These are phyloP conservation scores for Chaetodon auriga DNA, from an alignment of 2,113 vertebrate genomes.

Conservation along the genomic window DNA sequence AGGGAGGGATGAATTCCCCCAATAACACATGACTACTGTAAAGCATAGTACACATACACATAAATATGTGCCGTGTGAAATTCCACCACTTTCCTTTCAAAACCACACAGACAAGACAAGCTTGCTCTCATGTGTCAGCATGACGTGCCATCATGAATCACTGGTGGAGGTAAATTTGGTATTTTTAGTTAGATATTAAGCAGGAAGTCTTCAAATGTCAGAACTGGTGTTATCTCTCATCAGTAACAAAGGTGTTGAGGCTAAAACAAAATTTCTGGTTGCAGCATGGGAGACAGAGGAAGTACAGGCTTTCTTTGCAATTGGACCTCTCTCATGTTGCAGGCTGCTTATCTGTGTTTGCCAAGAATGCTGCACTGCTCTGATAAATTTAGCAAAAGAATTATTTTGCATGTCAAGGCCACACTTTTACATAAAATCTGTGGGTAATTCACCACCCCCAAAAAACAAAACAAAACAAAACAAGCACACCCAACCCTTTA, in stretches of 20 bases:
- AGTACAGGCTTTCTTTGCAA: background rate
- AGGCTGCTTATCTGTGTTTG: background rate
- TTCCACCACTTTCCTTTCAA: constrained; percentile 36
- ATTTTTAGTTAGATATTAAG: background rate
- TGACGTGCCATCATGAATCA: background rate
- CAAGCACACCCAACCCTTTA: background rate
- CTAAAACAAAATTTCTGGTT: background rate
- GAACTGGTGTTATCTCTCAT: background rate
- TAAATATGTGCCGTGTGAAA: background rate
- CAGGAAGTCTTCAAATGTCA: background rate
- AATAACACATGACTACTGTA: constrained; percentile 4
- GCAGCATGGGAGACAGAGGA: background rate
- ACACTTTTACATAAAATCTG: background rate
- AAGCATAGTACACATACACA: background rate
- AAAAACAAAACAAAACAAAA: no score
- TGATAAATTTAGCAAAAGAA: background rate
- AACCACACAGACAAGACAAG: constrained; percentile 12
- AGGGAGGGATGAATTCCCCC: background rate
- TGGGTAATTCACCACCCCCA: background rate
- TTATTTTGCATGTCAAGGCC: background rate
- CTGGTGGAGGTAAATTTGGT: background rate
- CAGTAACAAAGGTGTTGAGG: background rate
- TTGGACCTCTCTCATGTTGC: background rate
- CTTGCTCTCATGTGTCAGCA: background rate
- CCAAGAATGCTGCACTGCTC: background rate